Base-by-base conservation (phyloP, 2,113 vertebrate species). In the Isichthys henryi region DNA sequence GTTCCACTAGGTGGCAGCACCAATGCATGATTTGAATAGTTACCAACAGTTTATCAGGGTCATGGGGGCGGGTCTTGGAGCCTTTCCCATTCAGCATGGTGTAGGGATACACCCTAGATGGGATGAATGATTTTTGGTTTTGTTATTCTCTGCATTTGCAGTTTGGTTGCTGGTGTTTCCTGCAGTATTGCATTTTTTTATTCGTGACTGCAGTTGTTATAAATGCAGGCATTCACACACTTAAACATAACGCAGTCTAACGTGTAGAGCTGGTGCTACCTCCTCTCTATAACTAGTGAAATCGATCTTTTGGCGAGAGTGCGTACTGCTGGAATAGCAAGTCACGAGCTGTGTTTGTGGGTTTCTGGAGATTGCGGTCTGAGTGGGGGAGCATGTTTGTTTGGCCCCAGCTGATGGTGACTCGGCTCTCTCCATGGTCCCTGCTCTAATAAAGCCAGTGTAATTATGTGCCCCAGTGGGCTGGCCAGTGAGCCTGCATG, bases 1-100 rank as follows among this genome's bases (percentile, higher is more conserved):
- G 3, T 46, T 62, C 86, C 89, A 88, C 21, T 21, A 80, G 89
- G 50, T 87, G 89, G 89, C 85, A 90, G 89, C 66, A 90, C 21
- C 62, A 48, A 5, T 17, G 48, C 77, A 89, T 19, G n/a, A 52
- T 48, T 62, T 46, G 50, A 53, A 27, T 82, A 83, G 27, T 74
- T 27, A 49, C 62, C 62, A 66, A 66, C 62, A 66, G 62, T n/a
- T 27, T 27, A 27, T 27, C n/a, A 66, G 62, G 62, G n/a, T 31
- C n/a, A 31, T 15, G 27, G 62, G 62, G 62, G 27, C 27, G 62
- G 62, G 62, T 9, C 62, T 15, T 82, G 77, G 15, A 82, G 31
- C 15, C 77, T 82, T 82, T 82, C 35, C 77, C 77, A 19, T 17
- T 82, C 77, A 82, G 77, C 35, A 66, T 27, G n/a, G n/a, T 0